Base-by-base conservation (phyloP, 2,888 invertebrate genomes). In the Achlya flavicornis region DNA sequence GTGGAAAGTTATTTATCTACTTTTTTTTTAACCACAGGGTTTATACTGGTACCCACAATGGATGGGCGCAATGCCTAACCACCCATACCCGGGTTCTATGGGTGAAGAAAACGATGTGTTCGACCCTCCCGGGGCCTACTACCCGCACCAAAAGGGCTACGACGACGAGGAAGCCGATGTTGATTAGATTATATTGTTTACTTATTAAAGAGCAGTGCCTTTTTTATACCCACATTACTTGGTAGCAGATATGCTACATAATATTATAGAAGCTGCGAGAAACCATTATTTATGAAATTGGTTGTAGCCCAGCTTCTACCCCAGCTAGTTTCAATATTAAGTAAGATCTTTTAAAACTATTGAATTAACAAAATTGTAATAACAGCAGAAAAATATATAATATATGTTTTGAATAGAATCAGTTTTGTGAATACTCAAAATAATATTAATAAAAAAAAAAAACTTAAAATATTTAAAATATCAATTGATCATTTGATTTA, bases 1-100 rank as follows among this genome's bases (percentile, higher is more conserved):
- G 26, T 26, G 26, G 26, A 26, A 26, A 26, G 26, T 26, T 26
- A 26, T 26, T 26, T 26, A 26, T 26, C 26, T 26, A 26, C 43
- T 63, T 1, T 58, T 65, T 64, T 48, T 48, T 48, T 5, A 14
- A 53, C 14, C 10, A 11, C 84, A 92, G 91, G 93, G 93, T 64
- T 80, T 93, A 0, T 93, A 93, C 71, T 93, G 93, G 93, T 93
- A 93, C 70, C 93, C 93, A 0, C 92, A 92, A 80, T 93, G 93
- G 93, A 92, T 93, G 93, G 93, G 93, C 0, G 79, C 85, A 0
- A 69, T 80, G 71, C 91, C 93, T 0, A 87, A 89, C 73, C 90
- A 92, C 62, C 88, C 91, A 0, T 92, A 90, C 74, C 78, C 86
- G 0, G 16, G 82, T 26, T 26, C 26, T 14, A 68, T 66, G 2